Conservation (phyloP, 53 echinoderm and acorn worm genomes). For the Apostichopus leukothele region DNA sequence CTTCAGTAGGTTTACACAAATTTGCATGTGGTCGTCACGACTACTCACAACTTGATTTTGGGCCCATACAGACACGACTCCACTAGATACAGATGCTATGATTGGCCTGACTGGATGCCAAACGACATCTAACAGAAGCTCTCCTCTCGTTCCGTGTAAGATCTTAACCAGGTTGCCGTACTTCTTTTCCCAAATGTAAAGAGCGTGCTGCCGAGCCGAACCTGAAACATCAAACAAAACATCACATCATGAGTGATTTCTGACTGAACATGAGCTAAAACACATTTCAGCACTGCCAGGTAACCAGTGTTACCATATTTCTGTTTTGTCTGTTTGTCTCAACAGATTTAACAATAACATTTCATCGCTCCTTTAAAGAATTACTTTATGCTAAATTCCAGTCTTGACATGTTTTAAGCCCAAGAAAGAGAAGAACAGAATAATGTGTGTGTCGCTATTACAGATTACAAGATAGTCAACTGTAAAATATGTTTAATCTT, state of each 20-base stretch:
- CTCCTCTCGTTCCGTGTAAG: slow-evolving; percentile 98
- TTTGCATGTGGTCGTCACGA: not conserved
- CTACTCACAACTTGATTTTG: slow-evolving; percentile 98
- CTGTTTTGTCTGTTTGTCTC: too few relatives aligned
- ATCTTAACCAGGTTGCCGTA: slow-evolving; percentile 96
- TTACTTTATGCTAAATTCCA: too few relatives aligned
- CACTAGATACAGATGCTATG: slow-evolving; percentile 98
- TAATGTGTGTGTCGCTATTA: too few relatives aligned
- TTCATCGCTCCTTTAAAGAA: too few relatives aligned
- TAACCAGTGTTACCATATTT: too few relatives aligned
- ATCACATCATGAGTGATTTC: not conserved
- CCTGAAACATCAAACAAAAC: slow-evolving; percentile 47
- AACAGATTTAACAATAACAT: not conserved
- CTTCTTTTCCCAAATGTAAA: slow-evolving; percentile 99
- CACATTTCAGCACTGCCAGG: not conserved
- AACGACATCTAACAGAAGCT: slow-evolving; percentile 84
- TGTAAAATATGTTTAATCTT: too few relatives aligned
- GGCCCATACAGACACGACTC: slow-evolving; percentile 97
- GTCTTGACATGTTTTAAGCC: too few relatives aligned
- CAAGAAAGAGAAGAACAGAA: too few relatives aligned
- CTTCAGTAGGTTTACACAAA: too few relatives aligned
- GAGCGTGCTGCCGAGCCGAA: slow-evolving; percentile 92
- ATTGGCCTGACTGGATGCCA: slow-evolving; percentile 99
- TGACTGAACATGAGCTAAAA: not conserved
- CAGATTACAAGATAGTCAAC: too few relatives aligned